phyloP scores from a whole-genome alignment of 2,113 vertebrate species.

The Pseudonaja textilis region DNA sequence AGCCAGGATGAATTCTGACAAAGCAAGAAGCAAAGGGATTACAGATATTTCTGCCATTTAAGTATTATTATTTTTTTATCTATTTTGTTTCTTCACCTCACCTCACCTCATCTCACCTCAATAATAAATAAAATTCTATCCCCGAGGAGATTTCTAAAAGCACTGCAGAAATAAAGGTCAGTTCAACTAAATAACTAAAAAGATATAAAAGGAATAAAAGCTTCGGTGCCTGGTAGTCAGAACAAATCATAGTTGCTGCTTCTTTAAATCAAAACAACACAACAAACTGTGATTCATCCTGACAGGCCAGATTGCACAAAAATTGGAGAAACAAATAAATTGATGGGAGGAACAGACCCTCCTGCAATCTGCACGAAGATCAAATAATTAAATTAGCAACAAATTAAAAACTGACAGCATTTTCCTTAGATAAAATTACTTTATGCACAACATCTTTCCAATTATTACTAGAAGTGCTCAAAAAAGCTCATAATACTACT shows the following conservation, averaged over 20 bases:
- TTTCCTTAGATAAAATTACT: constrained; percentile 27
- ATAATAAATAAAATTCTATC: neutral
- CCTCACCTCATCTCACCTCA: neutral
- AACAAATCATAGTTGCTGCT: neutral
- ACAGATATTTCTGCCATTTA: neutral
- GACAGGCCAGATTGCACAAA: neutral
- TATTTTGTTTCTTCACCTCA: neutral
- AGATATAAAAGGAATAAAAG: neutral
- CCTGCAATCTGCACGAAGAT: constrained; percentile 8
- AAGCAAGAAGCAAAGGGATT: neutral
- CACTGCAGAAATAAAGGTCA: neutral
- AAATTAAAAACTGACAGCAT: constrained; percentile 7
- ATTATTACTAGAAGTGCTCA: neutral
- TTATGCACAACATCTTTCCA: constrained; percentile 11
- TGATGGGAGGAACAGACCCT: neutral
- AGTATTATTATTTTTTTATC: neutral
- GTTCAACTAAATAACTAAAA: neutral
- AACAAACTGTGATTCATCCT: neutral
- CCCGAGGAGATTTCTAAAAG: neutral
- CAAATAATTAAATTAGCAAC: constrained; percentile 18
- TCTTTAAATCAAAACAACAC: neutral
- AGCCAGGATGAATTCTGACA: neutral
- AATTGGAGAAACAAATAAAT: constrained; percentile 6
- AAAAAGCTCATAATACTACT: neutral
- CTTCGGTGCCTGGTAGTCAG: neutral